phyloP scores from a whole-genome alignment of 2,113 vertebrate species.

The Larimichthys polyactis region DNA sequence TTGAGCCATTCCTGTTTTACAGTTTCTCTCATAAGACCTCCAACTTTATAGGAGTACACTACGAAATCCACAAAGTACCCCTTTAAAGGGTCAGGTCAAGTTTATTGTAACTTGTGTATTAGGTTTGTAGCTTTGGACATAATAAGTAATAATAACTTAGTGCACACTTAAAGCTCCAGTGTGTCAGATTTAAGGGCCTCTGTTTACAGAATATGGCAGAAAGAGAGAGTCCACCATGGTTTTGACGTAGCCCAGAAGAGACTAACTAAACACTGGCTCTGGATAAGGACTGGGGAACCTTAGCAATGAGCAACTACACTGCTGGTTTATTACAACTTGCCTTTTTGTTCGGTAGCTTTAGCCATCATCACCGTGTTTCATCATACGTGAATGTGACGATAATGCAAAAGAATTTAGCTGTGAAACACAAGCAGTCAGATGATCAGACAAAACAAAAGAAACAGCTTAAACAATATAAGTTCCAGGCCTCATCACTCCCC shows the following conservation, averaged over 20 bases:
- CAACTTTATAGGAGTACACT: not conserved
- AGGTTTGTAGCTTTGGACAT: not conserved
- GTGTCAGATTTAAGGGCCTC: too few relatives aligned
- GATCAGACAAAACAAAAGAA: not conserved
- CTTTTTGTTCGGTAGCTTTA: too few relatives aligned
- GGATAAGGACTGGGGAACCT: too few relatives aligned
- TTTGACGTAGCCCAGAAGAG: too few relatives aligned
- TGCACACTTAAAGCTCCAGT: not conserved
- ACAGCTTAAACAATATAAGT: too few relatives aligned
- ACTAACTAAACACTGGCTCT: too few relatives aligned
- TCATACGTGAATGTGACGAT: not conserved
- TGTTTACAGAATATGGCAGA: too few relatives aligned
- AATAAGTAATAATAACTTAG: not conserved
- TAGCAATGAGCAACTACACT: too few relatives aligned
- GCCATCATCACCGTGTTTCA: too few relatives aligned
- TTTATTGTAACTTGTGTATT: not conserved
- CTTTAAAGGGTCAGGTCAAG: not conserved
- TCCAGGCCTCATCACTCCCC: not conserved
- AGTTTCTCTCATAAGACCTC: not conserved
- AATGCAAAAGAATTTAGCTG: not conserved
- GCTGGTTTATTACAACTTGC: too few relatives aligned
- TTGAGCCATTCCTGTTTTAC: not conserved
- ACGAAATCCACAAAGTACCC: too few relatives aligned
- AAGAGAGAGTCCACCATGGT: too few relatives aligned
- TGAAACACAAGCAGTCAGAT: not conserved